Base-by-base conservation (phyloP, 92 coral and sea anemone species). In the Diadumene lineata region DNA sequence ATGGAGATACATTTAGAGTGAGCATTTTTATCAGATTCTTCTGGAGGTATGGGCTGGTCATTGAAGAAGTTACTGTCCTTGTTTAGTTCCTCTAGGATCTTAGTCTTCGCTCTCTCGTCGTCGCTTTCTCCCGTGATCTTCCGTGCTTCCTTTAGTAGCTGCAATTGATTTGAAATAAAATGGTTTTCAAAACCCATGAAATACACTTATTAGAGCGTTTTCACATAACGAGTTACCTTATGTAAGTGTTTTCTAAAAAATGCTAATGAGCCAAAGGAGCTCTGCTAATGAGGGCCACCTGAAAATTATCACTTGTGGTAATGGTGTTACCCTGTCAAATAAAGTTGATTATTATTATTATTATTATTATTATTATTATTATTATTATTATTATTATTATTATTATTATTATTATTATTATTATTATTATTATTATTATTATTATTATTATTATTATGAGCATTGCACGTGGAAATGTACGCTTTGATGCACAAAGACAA, bases 21-120 rank as follows among this genome's bases (percentile, higher is more conserved):
- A 2, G 97, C 97, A 1, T 77, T 61, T 0, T 62, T 66, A 43
- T 74, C 74, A 24, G 97, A 92, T 33, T 92, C 97, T 16, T 66
- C 75, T 7, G 76, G 78, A 6, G 97, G 97, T 23, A 92, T 83
- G 2, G 61, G 62, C 34, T 60, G 58, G 26, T 66, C 78, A 38
- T 64, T 78, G 68, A 89, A 92, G 68, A 62, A 84, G 81, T 75
- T 81, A 25, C 73, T 61, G 10, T 72, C 50, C 19, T 58, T 33
- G 48, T 69, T 72, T 23, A 85, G 71, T 3, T 51, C 64, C 43
- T 70, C 56, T 21, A 56, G 68, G 44, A 92, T 85, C 29, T 34
- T 73, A 22, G 31, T n/a, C 79, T 71, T 88, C 23, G 97, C 97
- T 33, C 11, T 43, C 15, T 83, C 68, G 43, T 61, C 46, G 50